Base-by-base conservation (phyloP, 2,113 vertebrate species). In the Helogale parvula region DNA sequence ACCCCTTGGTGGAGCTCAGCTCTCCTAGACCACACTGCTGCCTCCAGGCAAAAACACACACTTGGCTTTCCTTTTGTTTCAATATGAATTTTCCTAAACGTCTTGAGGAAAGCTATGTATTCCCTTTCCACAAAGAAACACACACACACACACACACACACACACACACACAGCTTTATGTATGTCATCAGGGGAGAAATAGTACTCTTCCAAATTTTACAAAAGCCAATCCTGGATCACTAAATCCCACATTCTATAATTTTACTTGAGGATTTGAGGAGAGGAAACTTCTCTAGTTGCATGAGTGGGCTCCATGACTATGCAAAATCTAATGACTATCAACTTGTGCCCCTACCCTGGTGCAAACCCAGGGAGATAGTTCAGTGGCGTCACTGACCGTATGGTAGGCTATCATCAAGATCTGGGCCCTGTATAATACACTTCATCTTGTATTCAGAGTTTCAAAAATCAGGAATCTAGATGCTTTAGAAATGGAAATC, bases 81-180 rank as follows among this genome's bases (percentile, higher is more conserved):
- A 31, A 1, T 31, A 7, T 7, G 7, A 13, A 82, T 91, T 66
- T 96, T 79, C 33, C 68, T 92, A 15, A 72, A 94, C 80, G 33
- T 45, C 14, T 76, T 71, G 8, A 82, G 23, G 35, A 88, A 87
- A 95, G 15, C 13, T 84, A 4, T 13, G 1, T 12, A 45, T 63
- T 60, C 17, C n/a, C 31, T 85, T n/a, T 74, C 38, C 27, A 63
- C 19, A 74, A 83, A 88, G 76, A 93, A 90, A 79, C 54, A 72
- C 17, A 38, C 2, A 35, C 1, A 27, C 3, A 23, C 4, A 25
- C 7, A 1, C 29, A 41, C 12, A 23, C 3, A 38, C 21, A 35
- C 9, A 14, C 68, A 12, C 41, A 77, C n/a, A 60, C 31, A 52
- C n/a, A 80, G 0, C 84, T 90, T 79, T 91, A 50, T 11, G 3